Evolutionary conservation across 2,888 invertebrate species (phyloP).

Genomic region (Empis livida): DNA sequence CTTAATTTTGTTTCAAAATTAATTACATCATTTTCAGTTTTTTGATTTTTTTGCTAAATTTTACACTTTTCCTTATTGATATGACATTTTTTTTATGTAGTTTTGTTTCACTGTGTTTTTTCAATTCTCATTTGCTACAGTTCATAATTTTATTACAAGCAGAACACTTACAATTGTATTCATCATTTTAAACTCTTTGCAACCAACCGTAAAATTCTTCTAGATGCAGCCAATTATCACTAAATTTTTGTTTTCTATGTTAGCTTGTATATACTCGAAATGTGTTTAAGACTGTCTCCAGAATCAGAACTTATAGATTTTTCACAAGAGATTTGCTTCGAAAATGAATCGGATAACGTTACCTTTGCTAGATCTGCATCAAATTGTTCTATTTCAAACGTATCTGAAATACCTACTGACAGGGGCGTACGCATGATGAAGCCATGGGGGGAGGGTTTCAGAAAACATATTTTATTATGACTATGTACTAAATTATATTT

Average conservation of each 20-base stretch:
- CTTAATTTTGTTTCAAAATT: conserved; percentile 5
- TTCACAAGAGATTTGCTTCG: too few relatives aligned
- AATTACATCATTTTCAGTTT: not conserved
- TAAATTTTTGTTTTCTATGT: not conserved
- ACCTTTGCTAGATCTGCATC: too few relatives aligned
- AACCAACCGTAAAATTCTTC: not conserved
- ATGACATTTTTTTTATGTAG: conserved; percentile 3
- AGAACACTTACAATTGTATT: conserved; percentile 5
- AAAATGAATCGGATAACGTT: too few relatives aligned
- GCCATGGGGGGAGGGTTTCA: too few relatives aligned
- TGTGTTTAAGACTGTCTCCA: not conserved
- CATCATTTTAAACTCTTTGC: conserved; percentile 1
- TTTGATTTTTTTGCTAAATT: conserved; percentile 1
- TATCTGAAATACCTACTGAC: too few relatives aligned
- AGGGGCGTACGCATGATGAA: too few relatives aligned
- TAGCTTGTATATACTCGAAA: not conserved
- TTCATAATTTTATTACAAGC: conserved; percentile 4
- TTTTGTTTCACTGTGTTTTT: conserved; percentile 2
- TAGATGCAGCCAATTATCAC: not conserved
- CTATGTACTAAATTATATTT: too few relatives aligned
- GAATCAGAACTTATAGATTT: not conserved
- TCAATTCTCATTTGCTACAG: conserved; percentile 4
- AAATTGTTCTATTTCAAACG: too few relatives aligned
- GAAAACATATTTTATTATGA: too few relatives aligned
- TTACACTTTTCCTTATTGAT: conserved; percentile 1